A percentile compares a stretch with the other conserved stretches of the same genome.
Evolutionary conservation across 1,140 invertebrate genomes (phyloP).

Genomic region (Dinoponera quadriceps): DNA sequence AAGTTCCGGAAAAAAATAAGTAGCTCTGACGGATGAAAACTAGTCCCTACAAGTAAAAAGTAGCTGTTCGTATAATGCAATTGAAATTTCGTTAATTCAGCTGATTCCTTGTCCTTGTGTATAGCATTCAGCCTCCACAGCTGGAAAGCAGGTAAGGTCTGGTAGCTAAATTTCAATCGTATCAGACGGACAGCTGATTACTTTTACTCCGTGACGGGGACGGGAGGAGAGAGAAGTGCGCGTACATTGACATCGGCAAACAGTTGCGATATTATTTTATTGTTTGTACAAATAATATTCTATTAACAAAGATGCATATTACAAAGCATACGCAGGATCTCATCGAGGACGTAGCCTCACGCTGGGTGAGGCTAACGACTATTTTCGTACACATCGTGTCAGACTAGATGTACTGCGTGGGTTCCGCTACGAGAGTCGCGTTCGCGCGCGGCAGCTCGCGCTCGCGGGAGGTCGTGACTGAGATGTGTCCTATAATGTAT

Average conservation of each 20-base stretch:
- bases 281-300: conserved; percentile 57
- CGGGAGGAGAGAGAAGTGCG: not conserved
- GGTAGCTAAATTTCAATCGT: no score
- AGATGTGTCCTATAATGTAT: conserved; percentile 2
- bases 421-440: not conserved
- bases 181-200: no score
- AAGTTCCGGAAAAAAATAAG: no score
- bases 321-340: conserved; percentile 55
- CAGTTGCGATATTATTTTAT: not conserved
- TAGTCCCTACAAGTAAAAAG: no score
- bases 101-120: no score
- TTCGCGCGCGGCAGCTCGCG: not conserved
- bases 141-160: no score
- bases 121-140: no score
- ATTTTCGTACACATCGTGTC: conserved; percentile 59
- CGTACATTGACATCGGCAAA: conserved; percentile 19
- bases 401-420: conserved; percentile 73
- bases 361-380: not conserved
- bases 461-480: not conserved
- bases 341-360: conserved; percentile 34
- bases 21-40: no score
- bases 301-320: conserved; percentile 50
- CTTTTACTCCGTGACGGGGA: not conserved
- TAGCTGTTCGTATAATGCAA: no score
- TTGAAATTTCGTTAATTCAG: no score